Evolutionary conservation across 2,797 vertebrate genomes (phyloP), one percentile per base, ranked within the genome.

Genomic region (Rhinogobio ventralis): DNA sequence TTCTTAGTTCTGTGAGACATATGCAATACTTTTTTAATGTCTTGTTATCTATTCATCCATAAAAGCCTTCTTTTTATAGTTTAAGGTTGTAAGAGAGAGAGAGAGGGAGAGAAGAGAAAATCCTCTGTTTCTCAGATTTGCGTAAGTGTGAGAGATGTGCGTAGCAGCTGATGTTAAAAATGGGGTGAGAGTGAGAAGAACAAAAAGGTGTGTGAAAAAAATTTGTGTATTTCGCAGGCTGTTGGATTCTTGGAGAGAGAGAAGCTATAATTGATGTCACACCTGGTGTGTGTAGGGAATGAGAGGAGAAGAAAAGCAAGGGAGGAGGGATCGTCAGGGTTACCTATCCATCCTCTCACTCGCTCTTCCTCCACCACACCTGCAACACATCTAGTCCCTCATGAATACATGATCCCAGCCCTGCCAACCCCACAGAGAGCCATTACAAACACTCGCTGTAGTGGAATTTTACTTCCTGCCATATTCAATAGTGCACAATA

Each of bases 281-380:
- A 75, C 68, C 75, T 57, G 80, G 60, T 74, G 84, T 87, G 75
- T 75, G 80, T 68, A 45, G 82, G 75, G 55, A 84, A 67, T n/a
- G 68, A 78, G 73, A 39, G 62, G 30, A 81, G 51, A 23, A 71
- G 71, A 46, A 66, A 68, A 28, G 66, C 64, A 42, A 55, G 73
- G 42, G 81, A 73, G 77, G 86, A 88, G 51, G 28, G 53, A 19
- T 84, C 85, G 30, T 86, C 90, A 87, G 83, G 81, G 88, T 89
- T 84, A 85, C 91, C 90, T 79, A 85, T 85, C 42, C 36, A 79
- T 76, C 55, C 86, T 90, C 86, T 80, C 81, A 36, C 11, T 49
- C 86, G 77, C 53, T 84, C 81, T 76, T 68, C 79, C 84, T 76
- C 79, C 75, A 55, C 77, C 83, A 76, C 88, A 87, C 89, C 66